These are phyloP conservation scores for Molanna angustata DNA, from an alignment of 2,888 invertebrate genomes.

Conservation along the genomic window DNA sequence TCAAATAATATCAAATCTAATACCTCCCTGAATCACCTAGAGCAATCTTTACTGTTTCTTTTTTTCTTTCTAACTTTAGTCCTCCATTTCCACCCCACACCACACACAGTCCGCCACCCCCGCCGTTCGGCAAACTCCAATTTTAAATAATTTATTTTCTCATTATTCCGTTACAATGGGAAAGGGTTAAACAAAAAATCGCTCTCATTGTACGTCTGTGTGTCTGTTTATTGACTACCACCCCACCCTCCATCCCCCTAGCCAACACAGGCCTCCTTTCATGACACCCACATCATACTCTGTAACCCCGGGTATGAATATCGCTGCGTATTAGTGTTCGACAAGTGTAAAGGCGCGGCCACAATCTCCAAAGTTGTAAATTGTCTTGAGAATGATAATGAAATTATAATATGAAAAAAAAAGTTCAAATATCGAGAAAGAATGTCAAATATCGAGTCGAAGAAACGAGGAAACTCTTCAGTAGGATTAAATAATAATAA, in stretches of 20 bases:
- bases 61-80: constrained; percentile 10
- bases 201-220: constrained; percentile 24
- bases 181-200: constrained; percentile 32
- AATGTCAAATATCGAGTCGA: too few relatives aligned
- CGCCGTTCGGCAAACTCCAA: constrained; percentile 32
- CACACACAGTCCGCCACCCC: constrained; percentile 4
- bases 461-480: too few relatives aligned
- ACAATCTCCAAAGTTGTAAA: too few relatives aligned
- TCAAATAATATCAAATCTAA: not conserved
- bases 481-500: too few relatives aligned
- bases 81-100: constrained; percentile 6
- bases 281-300: too few relatives aligned
- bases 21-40: constrained; percentile 11
- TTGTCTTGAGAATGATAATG: too few relatives aligned
- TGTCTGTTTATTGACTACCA: constrained; percentile 29
- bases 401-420: too few relatives aligned
- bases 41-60: constrained; percentile 17
- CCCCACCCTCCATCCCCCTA: constrained; percentile 3
- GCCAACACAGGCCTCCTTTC: too few relatives aligned
- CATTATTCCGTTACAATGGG: constrained; percentile 32
- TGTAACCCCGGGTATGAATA: not conserved
- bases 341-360: constrained; percentile 2
- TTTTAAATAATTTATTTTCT: constrained; percentile 34
- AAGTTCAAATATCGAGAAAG: too few relatives aligned
- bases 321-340: constrained; percentile 6